phyloP scores from a whole-genome alignment of 2,113 vertebrate species.

The Pavo muticus region DNA sequence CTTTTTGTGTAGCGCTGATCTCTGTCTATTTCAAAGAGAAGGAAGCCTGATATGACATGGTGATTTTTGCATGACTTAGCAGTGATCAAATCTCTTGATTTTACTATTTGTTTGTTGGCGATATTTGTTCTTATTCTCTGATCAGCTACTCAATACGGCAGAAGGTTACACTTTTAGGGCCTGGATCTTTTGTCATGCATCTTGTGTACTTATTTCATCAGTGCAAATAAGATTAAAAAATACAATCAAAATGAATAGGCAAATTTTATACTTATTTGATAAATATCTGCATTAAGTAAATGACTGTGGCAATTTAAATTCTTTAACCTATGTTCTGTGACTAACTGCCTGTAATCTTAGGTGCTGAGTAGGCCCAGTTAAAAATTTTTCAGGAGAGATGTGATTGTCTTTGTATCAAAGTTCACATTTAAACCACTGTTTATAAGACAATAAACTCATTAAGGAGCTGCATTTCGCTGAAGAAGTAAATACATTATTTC shows the following conservation, averaged over 20 bases:
- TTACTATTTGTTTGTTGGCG: background rate
- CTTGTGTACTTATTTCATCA: background rate
- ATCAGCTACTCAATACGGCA: background rate
- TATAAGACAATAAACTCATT: conserved; percentile 65
- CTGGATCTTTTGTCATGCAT: background rate
- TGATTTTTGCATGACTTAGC: background rate
- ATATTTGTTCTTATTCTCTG: background rate
- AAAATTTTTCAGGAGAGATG: conserved; percentile 23
- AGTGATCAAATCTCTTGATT: background rate
- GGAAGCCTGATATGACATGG: accelerated
- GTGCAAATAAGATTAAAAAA: background rate
- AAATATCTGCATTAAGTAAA: background rate
- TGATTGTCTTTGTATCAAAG: conserved; percentile 55
- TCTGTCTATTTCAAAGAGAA: background rate
- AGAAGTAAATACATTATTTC: conserved; percentile 48
- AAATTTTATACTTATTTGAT: background rate
- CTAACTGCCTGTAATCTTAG: conserved; percentile 4
- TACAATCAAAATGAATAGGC: background rate
- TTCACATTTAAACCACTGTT: conserved; percentile 57
- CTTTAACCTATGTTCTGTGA: background rate
- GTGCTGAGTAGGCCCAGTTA: conserved; percentile 15
- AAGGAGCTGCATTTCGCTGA: conserved; percentile 58
- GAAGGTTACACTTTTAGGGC: background rate
- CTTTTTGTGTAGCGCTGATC: background rate
- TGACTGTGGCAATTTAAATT: background rate